Evolutionary conservation across 2,113 vertebrate species (phyloP), one percentile per base, ranked within the genome.

Genomic region (Gnathonemus longibarbis): DNA sequence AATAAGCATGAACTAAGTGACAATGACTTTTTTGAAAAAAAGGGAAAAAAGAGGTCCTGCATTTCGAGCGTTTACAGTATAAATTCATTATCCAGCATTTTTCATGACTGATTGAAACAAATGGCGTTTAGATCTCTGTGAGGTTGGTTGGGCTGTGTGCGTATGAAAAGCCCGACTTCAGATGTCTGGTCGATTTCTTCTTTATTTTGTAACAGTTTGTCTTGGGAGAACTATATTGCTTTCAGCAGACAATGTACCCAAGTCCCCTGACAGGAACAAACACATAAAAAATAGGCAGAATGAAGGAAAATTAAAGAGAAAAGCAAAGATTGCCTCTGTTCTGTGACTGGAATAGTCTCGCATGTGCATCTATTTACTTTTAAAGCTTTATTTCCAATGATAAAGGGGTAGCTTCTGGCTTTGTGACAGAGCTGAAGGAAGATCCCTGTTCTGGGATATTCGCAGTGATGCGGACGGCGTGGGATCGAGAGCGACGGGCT

Each of bases 311-410:
- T 80, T 24, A 84, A 42, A 77, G n/a, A 83, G 17, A 48, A 39
- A 49, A 50, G 87, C 84, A 46, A 2, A 48, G 10, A 21, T 3
- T 9, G 62, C 5, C 31, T 13, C 35, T 53, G 35, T 88, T 87
- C 84, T 52, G 87, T 6, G 52, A 52, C 31, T 80, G 42, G 62
- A 11, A 88, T 50, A 48, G 66, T 15, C 58, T 49, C 9, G 46
- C 35, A 62, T 49, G 88, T 84, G 52, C 80, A 58, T 45, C 35
- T n/a, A 27, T 85, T 88, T 87, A 88, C 53, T 90, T 70, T 53
- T 80, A 58, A 27, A n/a, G 11, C n/a, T 48, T 88, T 77, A 88
- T 88, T 87, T 74, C 39, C 53, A 56, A 24, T 56, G 48, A 89
- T 89, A 48, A 84, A 84, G 77, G 77, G 35, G 17, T 17, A 45